Base-by-base conservation (phyloP, 2,888 invertebrate species). In the Iphiclides podalirius region DNA sequence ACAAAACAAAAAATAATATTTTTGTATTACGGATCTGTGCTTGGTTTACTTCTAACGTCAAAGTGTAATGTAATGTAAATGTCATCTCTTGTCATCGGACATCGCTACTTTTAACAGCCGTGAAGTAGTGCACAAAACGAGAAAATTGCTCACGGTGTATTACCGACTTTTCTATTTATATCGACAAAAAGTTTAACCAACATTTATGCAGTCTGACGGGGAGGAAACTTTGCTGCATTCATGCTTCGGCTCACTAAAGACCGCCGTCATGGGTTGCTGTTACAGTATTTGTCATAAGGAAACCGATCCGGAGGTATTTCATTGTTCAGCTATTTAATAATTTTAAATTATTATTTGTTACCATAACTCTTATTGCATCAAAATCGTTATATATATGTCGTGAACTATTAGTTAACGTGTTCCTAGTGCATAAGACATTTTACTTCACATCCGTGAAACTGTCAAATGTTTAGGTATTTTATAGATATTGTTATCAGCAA, bases 271-370 rank as follows among this genome's bases (percentile, higher is more conserved):
- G 92, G 92, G 92, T 64, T 92, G 92, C 77, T 94, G 93, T 75
- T 93, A 92, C 75, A 93, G 93, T 79, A 91, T 93, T 66, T 93
- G 93, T 73, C 92, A 93, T 67, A 93, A 93, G 77, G 93, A 93
- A 70, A 89, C 82, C 55, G 90, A 92, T 60, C 90, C 92, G 52
- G 93, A 93, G 92, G 93, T 93, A 89, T 66, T 38, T 8, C 11
- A 26, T 52, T 41, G 37, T 46, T 42, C 2, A 17, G n/a, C 37
- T 42, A 47, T 33, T 42, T 23, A 34, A 13, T 42, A 28, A 14
- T 15, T 38, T 37, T 15, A 12, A 12, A 33, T 9, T 43, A 1
- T 28, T 9, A 28, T 39, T 47, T 17, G 4, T 40, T 20, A n/a
- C n/a, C n/a, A n/a, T n/a, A 20, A 20, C 3, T 20, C n/a, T 26